These are phyloP conservation scores for Centropus unirufus DNA, from an alignment of 2,113 vertebrate genomes.

Conservation along the genomic window DNA sequence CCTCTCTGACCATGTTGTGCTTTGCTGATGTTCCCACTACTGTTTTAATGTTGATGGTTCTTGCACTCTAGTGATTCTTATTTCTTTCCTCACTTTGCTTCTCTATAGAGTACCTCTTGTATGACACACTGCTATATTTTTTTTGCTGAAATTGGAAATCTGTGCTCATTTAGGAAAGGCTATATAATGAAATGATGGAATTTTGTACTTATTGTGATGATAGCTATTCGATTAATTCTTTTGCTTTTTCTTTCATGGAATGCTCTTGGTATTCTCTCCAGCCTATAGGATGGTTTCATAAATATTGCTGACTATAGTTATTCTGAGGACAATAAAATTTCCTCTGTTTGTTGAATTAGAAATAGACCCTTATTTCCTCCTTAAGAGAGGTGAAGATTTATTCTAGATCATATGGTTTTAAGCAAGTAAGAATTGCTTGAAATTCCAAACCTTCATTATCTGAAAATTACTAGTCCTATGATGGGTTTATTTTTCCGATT, in stretches of 20 bases:
- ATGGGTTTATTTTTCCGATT: background rate
- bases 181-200: background rate
- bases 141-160: background rate
- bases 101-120: background rate
- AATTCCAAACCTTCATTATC: background rate
- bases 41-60: background rate
- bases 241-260: background rate
- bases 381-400: background rate
- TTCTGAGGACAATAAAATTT: background rate
- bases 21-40: background rate
- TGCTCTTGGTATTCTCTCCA: background rate
- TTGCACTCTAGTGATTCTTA: background rate
- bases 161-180: background rate
- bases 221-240: background rate
- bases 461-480: background rate
- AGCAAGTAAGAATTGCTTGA: background rate
- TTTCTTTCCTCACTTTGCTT: background rate
- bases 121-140: background rate
- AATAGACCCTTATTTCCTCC: background rate
- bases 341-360: background rate
- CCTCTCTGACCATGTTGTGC: background rate
- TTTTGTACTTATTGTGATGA: background rate
- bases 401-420: background rate
- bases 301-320: background rate
- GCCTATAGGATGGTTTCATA: background rate